Percentiles rank a stretch among this genome's conserved stretches.
phyloP scores from a whole-genome alignment of 2,888 invertebrate genomes.

The Salpingus planirostris region DNA sequence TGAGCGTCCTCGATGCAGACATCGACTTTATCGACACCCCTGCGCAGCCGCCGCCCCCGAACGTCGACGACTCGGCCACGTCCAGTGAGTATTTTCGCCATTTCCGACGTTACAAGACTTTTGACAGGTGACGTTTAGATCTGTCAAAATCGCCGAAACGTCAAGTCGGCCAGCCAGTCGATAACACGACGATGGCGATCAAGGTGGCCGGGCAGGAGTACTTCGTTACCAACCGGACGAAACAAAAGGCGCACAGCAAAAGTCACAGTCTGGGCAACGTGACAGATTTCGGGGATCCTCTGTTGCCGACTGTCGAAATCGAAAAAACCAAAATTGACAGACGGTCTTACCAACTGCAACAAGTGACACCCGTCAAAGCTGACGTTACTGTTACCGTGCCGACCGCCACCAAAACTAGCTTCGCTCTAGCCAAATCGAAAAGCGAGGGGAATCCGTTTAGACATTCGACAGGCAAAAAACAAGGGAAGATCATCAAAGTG shows the following conservation, averaged over 20 bases:
- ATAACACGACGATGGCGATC: conserved; percentile 40
- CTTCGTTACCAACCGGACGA: conserved; percentile 37
- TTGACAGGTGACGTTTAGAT: not conserved
- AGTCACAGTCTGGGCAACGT: conserved; percentile 39
- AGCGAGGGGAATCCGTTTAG: conserved; percentile 39
- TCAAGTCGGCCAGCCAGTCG: conserved; percentile 30
- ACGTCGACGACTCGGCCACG: not conserved
- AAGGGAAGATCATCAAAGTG: conserved; percentile 36
- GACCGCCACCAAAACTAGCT: not conserved
- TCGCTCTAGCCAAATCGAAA: conserved; percentile 34
- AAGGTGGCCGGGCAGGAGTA: conserved; percentile 42
- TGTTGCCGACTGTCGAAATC: too few species aligned
- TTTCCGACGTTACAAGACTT: not conserved
- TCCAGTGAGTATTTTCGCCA: not conserved
- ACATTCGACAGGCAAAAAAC: conserved; percentile 33
- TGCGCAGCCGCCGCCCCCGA: too few species aligned
- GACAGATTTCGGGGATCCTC: conserved; percentile 35
- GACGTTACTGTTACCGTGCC: not conserved
- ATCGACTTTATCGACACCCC: conserved; percentile 64
- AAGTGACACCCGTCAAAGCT: conserved; percentile 10
- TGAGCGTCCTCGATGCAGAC: conserved; percentile 57
- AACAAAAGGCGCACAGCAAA: conserved; percentile 32
- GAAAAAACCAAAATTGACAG: conserved; percentile 31
- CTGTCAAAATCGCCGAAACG: conserved; percentile 25
- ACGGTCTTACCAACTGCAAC: conserved; percentile 20